Evolutionary conservation across 1,140 invertebrate genomes (phyloP).

Genomic region (Drosophila kohkoa): DNA sequence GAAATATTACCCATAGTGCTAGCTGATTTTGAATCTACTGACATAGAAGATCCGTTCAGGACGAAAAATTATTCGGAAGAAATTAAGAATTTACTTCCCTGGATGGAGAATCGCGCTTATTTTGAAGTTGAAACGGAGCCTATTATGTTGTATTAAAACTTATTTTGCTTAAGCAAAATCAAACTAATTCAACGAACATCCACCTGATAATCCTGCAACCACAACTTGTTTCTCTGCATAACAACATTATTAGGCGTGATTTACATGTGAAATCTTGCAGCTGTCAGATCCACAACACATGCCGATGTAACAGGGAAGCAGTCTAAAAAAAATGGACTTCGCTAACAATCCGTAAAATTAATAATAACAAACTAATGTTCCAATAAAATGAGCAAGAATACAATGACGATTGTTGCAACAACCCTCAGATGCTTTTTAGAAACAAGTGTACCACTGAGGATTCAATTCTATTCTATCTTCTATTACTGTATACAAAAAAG

Average conservation of each 20-base stretch:
- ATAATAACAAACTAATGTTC: constrained; percentile 76
- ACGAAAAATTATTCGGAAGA: constrained; percentile 34
- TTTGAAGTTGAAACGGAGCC: constrained; percentile 46
- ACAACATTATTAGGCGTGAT: constrained; percentile 41
- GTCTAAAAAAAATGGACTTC: constrained; percentile 68
- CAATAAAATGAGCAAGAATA: constrained; percentile 32
- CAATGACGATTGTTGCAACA: constrained; percentile 65
- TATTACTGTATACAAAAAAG: no score
- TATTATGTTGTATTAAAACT: not conserved
- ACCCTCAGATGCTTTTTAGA: constrained; percentile 41
- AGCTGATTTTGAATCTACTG: constrained; percentile 25
- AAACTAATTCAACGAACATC: constrained; percentile 43
- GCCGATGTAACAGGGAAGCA: constrained; percentile 50
- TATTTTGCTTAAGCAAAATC: constrained; percentile 3
- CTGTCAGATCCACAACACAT: constrained; percentile 58
- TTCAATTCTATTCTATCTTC: not conserved
- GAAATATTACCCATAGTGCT: constrained; percentile 60
- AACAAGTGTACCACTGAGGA: constrained; percentile 69
- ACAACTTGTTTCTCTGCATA: constrained; percentile 51
- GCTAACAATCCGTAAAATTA: constrained; percentile 83
- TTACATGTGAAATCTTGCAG: constrained; percentile 66
- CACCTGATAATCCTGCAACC: constrained; percentile 71
- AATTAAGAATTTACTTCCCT: constrained; percentile 58
- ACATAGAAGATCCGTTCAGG: constrained; percentile 53
- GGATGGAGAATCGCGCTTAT: constrained; percentile 69